phyloP scores from a whole-genome alignment of 2,888 invertebrate genomes.

The Thymelicus lineola region DNA sequence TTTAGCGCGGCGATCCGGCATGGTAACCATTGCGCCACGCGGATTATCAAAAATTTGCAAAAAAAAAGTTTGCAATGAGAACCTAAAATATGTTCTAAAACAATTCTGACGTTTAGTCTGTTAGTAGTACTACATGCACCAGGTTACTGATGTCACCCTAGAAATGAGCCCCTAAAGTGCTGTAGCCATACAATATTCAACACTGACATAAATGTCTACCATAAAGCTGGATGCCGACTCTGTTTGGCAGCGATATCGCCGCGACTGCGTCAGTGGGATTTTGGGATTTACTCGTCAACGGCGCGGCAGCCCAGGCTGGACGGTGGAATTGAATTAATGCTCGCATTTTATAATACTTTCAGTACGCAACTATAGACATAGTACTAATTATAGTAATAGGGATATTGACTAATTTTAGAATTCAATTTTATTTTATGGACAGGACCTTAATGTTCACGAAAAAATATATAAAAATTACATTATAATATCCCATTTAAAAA shows the following conservation, averaged over 20 bases:
- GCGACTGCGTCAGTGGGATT: conserved; percentile 16
- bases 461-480: no score
- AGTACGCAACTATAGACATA: background rate
- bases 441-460: no score
- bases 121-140: no score
- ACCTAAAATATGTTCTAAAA: no score
- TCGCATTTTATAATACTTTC: conserved; percentile 4
- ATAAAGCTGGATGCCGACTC: conserved; percentile 5
- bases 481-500: no score
- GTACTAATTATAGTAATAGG: background rate
- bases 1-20: no score
- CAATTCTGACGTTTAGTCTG: no score
- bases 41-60: no score
- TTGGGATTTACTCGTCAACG: conserved; percentile 14
- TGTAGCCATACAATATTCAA: background rate
- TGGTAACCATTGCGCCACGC: no score
- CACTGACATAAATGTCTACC: conserved; percentile 1
- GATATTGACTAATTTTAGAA: no score
- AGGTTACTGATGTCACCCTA: background rate
- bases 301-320: conserved; percentile 1
- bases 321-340: conserved; percentile 6
- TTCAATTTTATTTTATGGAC: no score
- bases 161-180: background rate
- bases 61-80: no score
- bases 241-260: conserved; percentile 10